Conservation (phyloP, 2,113 vertebrate species). For the Choloepus hoffmanni region DNA sequence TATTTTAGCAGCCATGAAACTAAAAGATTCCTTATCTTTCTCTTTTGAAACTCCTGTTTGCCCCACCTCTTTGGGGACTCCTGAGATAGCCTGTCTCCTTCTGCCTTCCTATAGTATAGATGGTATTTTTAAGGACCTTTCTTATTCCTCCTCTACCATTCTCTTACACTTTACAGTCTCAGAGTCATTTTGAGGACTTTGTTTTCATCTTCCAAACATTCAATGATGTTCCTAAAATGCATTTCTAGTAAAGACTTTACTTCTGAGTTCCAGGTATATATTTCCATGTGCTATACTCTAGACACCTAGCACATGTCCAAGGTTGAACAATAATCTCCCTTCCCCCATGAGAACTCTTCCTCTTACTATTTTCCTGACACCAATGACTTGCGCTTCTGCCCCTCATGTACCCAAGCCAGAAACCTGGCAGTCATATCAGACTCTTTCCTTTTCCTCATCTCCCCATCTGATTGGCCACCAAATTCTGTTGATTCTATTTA, state of each 20-base stretch:
- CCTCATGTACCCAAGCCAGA: not conserved
- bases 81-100: not conserved
- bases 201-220: slow-evolving; percentile 11
- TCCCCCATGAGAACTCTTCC: not conserved
- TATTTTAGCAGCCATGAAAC: too few relatives aligned
- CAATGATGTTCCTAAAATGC: not conserved
- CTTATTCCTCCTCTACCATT: not conserved
- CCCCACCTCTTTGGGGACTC: not conserved
- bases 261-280: not conserved
- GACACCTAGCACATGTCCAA: not conserved
- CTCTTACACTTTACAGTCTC: not conserved
- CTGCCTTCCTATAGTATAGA: not conserved
- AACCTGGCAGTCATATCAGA: not conserved
- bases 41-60: not conserved
- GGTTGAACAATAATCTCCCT: not conserved
- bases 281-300: not conserved
- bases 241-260: not conserved
- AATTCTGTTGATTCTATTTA: not conserved
- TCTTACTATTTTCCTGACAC: not conserved
- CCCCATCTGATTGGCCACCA: not conserved
- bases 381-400: not conserved
- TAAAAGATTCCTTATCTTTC: not conserved
- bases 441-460: not conserved
- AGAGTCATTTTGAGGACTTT: not conserved
- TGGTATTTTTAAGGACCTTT: slow-evolving; percentile 45